Conservation (phyloP, 1,140 invertebrate genomes). For the Eriocheir sinensis region DNA sequence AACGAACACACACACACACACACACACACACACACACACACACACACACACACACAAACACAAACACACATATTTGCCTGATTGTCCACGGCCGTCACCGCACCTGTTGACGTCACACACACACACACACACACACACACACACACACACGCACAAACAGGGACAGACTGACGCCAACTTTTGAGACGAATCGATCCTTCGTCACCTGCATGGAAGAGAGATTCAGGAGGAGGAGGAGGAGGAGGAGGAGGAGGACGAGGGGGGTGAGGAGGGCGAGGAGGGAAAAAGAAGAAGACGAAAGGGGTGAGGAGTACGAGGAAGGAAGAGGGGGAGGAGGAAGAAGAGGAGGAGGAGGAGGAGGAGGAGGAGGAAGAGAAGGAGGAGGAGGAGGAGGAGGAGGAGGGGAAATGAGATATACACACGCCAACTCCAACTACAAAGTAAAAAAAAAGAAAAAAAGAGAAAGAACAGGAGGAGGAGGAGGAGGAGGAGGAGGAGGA, state of each 20-base stretch:
- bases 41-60: too few species aligned
- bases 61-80: too few species aligned
- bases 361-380: background rate
- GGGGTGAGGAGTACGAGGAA: background rate
- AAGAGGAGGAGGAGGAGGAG: background rate
- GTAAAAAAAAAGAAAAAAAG: too few species aligned
- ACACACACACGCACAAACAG: conserved; percentile 32
- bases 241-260: background rate
- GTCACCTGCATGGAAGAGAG: background rate
- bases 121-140: conserved; percentile 36
- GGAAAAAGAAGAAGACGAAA: background rate
- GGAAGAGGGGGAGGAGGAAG: background rate
- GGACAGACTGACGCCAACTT: background rate
- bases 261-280: background rate
- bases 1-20: too few species aligned
- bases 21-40: conserved; percentile 47
- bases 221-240: background rate
- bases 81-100: background rate
- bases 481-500: background rate
- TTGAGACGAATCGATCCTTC: background rate
- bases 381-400: background rate
- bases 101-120: conserved; percentile 32
- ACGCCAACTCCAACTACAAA: background rate
- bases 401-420: background rate
- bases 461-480: background rate